Base-by-base conservation (phyloP, 1,140 invertebrate species). In the Chrysomallon squamiferum region DNA sequence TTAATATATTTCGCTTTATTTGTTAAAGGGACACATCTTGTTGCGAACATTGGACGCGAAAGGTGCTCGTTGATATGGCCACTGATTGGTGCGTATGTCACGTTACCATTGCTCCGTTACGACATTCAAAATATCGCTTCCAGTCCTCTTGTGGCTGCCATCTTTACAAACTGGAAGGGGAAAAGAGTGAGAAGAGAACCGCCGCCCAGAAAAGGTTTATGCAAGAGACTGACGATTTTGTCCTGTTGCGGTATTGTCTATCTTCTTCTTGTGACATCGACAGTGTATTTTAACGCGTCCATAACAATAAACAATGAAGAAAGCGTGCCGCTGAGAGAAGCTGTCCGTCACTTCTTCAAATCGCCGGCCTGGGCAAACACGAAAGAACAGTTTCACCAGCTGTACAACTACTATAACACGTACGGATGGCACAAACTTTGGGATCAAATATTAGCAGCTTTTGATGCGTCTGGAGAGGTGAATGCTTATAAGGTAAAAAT, bases 21-120 rank as follows among this genome's bases (percentile, higher is more conserved):
- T 38, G 5, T 38, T 38, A 38, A 38, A 38, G 95, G 94, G 78
- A 92, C 96, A 0, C 93, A 94, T 91, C 86, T 90, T 1, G 92
- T 97, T 13, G 95, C 94, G 15, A 97, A 97, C 79, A 92, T 97
- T 76, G 95, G 95, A 0, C 87, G 90, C 50, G 91, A 95, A 80
- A 84, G 95, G 81, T 84, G 86, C 22, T 59, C 64, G 0, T 85
- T 94, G 20, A 90, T 89, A 86, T 87, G 88, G 74, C 87, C 93
- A 0, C 78, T 96, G 0, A 33, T 91, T 1, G 90, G 89, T 2
- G 90, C 95, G 0, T 92, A 91, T 70, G 47, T 89, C 0, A 85
- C 88, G 1, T 18, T 75, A 27, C 77, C 93, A 90, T 83, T 89
- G 89, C 71, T 87, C 91, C 62, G 90, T 88, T 56, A 91, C 88